Base-by-base conservation (phyloP, 1,140 invertebrate species). In the Magallana angulata region DNA sequence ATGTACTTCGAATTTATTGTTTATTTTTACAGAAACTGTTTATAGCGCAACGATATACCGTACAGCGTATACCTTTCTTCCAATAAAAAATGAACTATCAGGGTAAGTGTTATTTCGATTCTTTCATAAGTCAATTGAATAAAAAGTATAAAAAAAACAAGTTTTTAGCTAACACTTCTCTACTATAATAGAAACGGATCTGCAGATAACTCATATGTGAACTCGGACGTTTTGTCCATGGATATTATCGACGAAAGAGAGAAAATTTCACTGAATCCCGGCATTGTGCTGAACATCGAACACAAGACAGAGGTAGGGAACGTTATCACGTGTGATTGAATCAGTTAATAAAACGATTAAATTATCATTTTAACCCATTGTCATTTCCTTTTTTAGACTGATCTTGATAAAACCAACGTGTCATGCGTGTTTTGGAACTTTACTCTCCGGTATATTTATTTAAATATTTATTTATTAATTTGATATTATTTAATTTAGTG, bases 361-460 rank as follows among this genome's bases (percentile, higher is more conserved):
- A 36, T 36, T 36, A 4, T 36, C 4, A 36, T 36, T 36, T 36
- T 36, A 36, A 4, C 36, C 4, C 36, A 36, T 36, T 1, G 36
- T 36, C 1, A 36, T 36, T 36, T 36, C 36, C 5, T 36, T 36
- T 36, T 30, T 57, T n/a, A 82, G 81, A 58, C 48, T 57, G 48
- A 82, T 82, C 81, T 58, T 58, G n/a, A 57, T 57, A n/a, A 57
- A 56, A 82, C 48, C 2, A 56, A 82, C 6, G 48, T 57, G 14
- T 36, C 57, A 7, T 82, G 81, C 14, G 48, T 58, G 81, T 82
- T 57, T 58, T 82, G 81, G 81, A 82, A 82, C 48, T 82, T 82
- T 18, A 57, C 56, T 16, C 2, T 58, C 18, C 12, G 48, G 81
- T 82, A 82, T 8, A 0, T 57, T 5, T 82, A 57, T 57, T 18